phyloP scores from a whole-genome alignment of 2,113 vertebrate genomes.

The Cranoglanis bouderius region DNA sequence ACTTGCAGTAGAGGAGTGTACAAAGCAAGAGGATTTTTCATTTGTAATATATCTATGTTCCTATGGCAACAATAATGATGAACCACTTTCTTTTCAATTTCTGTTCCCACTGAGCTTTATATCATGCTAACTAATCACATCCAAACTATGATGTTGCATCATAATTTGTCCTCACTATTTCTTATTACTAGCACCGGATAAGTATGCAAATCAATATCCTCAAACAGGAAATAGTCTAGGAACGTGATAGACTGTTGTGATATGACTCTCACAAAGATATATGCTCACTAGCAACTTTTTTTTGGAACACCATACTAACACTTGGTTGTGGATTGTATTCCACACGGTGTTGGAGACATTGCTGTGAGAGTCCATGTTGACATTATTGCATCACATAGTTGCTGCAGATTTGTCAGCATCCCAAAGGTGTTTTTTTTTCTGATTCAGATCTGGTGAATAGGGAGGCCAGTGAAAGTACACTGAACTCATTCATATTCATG shows the following conservation, averaged over 20 bases:
- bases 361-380: neutral
- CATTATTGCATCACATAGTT: neutral
- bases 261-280: neutral
- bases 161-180: neutral
- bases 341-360: neutral
- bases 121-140: neutral
- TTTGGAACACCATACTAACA: neutral
- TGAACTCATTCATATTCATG: neutral
- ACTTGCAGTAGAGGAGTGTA: neutral
- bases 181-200: neutral
- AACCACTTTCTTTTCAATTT: neutral
- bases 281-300: neutral
- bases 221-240: neutral
- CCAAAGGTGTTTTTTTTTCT: neutral
- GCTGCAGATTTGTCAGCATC: neutral
- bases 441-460: neutral
- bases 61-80: slow-evolving; percentile 20
- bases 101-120: neutral
- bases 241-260: neutral
- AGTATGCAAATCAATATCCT: neutral
- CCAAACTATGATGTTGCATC: neutral
- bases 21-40: neutral
- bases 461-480: neutral
- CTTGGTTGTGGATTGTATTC: neutral
- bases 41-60: neutral